phyloP scores from a whole-genome alignment of 2,797 vertebrate species.

The Hephaestus fuliginosus region DNA sequence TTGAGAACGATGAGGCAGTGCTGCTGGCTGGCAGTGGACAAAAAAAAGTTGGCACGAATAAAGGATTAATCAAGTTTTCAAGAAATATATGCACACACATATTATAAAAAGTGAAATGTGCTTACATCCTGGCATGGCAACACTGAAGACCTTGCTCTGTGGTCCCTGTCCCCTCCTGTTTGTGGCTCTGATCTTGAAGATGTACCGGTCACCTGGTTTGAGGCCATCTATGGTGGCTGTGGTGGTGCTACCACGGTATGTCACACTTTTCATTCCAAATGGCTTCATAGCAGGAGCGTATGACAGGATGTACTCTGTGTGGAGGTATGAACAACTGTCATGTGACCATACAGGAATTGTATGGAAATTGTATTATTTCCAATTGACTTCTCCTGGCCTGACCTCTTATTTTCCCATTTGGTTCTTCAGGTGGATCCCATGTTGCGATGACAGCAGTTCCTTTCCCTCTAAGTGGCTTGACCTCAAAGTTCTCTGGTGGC shows the following conservation, averaged over 20 bases:
- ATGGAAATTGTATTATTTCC: background rate
- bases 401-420: slow-evolving; percentile 96
- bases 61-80: slow-evolving; percentile 21
- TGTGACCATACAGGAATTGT: background rate
- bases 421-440: slow-evolving; percentile 94
- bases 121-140: slow-evolving; percentile 94
- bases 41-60: slow-evolving; percentile 31
- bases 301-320: slow-evolving; percentile 96
- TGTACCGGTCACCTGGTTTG: slow-evolving; percentile 94
- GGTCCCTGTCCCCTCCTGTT: slow-evolving; percentile 96
- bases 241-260: slow-evolving; percentile 89
- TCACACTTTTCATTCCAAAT: slow-evolving; percentile 95
- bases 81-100: slow-evolving; percentile 6
- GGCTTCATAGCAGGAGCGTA: slow-evolving; percentile 98
- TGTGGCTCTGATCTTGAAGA: slow-evolving; percentile 97
- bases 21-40: slow-evolving; percentile 82
- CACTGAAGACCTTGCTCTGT: slow-evolving; percentile 94
- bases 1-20: slow-evolving; percentile 73
- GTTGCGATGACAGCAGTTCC: slow-evolving; percentile 92
- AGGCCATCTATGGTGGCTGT: slow-evolving; percentile 93
- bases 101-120: slow-evolving; percentile 12
- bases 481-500: slow-evolving; percentile 95
- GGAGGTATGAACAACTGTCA: slow-evolving; percentile 63
- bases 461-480: slow-evolving; percentile 93
- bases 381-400: slow-evolving; percentile 42